Conservation (phyloP, 2,113 vertebrate genomes). For the Micronycteris hirsuta region DNA sequence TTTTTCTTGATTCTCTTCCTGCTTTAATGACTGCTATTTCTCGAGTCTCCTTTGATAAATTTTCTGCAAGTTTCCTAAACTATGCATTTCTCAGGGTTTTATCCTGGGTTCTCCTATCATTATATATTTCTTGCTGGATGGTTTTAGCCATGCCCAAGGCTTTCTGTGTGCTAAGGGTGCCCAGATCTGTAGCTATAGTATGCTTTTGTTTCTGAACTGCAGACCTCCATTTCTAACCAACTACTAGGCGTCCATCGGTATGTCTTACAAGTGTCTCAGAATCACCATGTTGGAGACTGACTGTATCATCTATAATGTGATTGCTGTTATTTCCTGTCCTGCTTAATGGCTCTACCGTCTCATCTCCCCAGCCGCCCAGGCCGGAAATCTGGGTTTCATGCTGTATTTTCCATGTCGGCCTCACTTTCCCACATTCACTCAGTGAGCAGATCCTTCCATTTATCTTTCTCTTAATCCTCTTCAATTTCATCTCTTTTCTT, state of each 20-base stretch:
- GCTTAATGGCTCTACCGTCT: background rate
- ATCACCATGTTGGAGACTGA: background rate
- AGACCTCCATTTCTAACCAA: background rate
- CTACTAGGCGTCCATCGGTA: background rate
- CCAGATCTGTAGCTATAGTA: background rate
- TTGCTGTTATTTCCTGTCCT: background rate
- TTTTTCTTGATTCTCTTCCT: conserved; percentile 31
- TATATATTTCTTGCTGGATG: background rate
- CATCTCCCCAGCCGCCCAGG: background rate
- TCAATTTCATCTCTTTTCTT: background rate
- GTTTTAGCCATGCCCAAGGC: background rate
- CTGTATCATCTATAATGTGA: background rate
- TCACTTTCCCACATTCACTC: background rate
- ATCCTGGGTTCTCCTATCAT: background rate
- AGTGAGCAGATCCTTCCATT: background rate
- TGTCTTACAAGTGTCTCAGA: background rate
- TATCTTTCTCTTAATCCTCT: background rate
- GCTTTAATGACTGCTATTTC: background rate
- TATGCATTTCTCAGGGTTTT: background rate
- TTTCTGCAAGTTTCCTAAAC: conserved; percentile 19
- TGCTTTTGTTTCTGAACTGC: background rate
- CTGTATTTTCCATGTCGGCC: background rate
- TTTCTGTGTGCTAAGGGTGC: background rate
- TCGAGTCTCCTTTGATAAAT: background rate
- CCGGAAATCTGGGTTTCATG: background rate